phyloP scores from a whole-genome alignment of 1,140 invertebrate genomes.

The Hesperophylax magnus region DNA sequence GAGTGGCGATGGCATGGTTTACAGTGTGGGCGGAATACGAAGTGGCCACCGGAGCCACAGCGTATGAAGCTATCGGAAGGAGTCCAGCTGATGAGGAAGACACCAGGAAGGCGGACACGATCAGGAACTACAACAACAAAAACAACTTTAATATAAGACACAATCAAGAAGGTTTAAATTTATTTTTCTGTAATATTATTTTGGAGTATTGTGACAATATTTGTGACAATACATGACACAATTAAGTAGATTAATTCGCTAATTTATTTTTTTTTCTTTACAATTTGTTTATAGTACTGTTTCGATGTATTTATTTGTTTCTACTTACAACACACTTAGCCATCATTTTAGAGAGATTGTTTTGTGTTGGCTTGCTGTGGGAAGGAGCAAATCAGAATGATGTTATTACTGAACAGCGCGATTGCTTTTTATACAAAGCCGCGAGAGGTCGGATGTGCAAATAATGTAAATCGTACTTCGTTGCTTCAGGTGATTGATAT shows the following conservation, averaged over 20 bases:
- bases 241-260: too few relatives aligned
- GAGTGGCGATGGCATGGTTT: constrained; percentile 74
- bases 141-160: too few relatives aligned
- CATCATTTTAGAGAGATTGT: constrained; percentile 68
- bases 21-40: constrained; percentile 76
- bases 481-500: too few relatives aligned
- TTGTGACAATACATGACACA: too few relatives aligned
- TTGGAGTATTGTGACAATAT: too few relatives aligned
- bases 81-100: constrained; percentile 68
- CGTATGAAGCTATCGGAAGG: constrained; percentile 63
- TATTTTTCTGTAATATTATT: too few relatives aligned
- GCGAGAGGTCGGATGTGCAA: too few relatives aligned
- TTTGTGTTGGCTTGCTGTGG: constrained; percentile 34
- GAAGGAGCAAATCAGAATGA: constrained; percentile 31
- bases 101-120: constrained; percentile 66
- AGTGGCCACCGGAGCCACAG: constrained; percentile 73
- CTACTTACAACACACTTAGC: constrained; percentile 73
- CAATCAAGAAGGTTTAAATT: too few relatives aligned
- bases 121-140: constrained; percentile 64
- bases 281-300: too few relatives aligned
- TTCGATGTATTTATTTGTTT: too few relatives aligned
- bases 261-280: too few relatives aligned
- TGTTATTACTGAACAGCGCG: not conserved
- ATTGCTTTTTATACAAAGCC: constrained; percentile 23
- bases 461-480: too few relatives aligned